These are phyloP conservation scores for Poicephalus gulielmi DNA, from an alignment of 2,113 vertebrate species.

Conservation along the genomic window DNA sequence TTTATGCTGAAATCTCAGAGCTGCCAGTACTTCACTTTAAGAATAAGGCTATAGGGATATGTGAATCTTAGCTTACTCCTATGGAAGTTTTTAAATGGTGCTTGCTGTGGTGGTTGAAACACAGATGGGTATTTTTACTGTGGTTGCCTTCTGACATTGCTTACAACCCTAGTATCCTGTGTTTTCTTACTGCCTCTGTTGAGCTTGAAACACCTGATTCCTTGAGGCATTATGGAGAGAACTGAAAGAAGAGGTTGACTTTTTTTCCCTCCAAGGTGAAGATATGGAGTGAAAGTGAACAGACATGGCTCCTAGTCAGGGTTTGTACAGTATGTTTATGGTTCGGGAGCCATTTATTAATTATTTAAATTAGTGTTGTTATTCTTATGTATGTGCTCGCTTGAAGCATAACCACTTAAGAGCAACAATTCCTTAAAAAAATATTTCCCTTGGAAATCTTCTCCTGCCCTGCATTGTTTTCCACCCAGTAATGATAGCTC, in stretches of 20 bases:
- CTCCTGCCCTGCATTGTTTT: neutral
- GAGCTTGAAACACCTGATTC: neutral
- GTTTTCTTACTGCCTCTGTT: neutral
- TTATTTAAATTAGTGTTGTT: neutral
- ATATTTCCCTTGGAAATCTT: neutral
- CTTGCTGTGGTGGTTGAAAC: rapidly evolving
- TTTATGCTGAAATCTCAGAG: neutral
- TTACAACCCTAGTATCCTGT: neutral
- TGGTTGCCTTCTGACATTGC: neutral
- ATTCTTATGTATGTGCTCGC: neutral
- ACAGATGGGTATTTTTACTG: neutral
- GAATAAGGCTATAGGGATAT: neutral
- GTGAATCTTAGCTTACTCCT: neutral
- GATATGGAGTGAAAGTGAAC: neutral
- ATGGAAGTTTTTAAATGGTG: neutral
- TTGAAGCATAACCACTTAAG: neutral
- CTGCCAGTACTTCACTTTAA: rapidly evolving
- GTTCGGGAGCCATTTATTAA: neutral
- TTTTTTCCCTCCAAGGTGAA: neutral
- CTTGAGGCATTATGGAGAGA: neutral
- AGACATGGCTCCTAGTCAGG: neutral
- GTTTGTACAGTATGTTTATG: neutral
- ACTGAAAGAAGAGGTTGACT: neutral
- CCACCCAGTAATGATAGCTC: neutral
- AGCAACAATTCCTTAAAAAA: neutral